Base-by-base conservation (phyloP, 2,797 vertebrate genomes). In the Silurus aristotelis region DNA sequence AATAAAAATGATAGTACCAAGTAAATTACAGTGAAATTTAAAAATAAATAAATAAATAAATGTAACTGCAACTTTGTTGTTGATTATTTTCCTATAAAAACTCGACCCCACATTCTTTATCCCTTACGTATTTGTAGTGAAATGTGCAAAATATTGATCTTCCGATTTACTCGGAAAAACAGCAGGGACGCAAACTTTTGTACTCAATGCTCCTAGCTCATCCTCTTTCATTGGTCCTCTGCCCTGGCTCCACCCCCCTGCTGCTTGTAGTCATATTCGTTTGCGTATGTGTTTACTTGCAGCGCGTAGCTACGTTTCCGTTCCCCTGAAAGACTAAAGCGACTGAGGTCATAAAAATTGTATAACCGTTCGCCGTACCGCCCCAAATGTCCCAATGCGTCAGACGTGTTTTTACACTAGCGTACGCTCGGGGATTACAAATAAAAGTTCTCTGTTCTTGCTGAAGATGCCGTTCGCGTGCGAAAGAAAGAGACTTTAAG, bases 401-500 rank as follows among this genome's bases (percentile, higher is more conserved):
- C 22, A 25, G 70, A 52, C 70, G 1, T 14, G 48, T 56, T 27
- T 56, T 75, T 52, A 22, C 76, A 22, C 56, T 14, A 22, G n/a
- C 31, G 27, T 31, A 38, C 15, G 10, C 14, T 60, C 19, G 25
- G 64, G 72, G 71, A 56, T 76, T 76, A 7, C 0, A 55, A 15
- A 19, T 25, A 55, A 79, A 83, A 68, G 12, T 14, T 38, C 46
- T 46, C 27, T 46, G 17, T 20, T n/a, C 27, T 79, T 0, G 14
- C n/a, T 19, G 52, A 86, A 70, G 63, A 86, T 63, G 55, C 20
- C 63, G 72, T 38, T 70, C 22, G 82, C 55, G 67, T 84, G 76
- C 55, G 22, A 83, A 71, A n/a, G 46, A 15, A 72, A 10, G 67
- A 73, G 81, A 56, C 22, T 61, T 60, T 43, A 84, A 89, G 83